Conservation (phyloP, 2,797 vertebrate species). For the Ispidina lecontei region DNA sequence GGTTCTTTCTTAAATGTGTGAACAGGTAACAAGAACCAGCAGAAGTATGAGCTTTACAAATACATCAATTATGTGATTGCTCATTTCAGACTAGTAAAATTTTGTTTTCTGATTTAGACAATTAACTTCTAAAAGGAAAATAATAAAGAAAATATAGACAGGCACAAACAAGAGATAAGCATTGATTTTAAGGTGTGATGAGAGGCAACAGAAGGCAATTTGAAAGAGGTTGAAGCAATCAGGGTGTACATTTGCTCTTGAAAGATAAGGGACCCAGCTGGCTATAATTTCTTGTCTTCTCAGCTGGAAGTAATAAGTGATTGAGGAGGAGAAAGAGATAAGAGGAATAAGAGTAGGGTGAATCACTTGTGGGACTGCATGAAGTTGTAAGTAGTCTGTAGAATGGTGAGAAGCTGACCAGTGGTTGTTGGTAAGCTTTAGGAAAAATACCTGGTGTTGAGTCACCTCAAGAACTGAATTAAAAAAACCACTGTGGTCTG, state of each 20-base stretch:
- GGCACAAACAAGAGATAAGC: not conserved
- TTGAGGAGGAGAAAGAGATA: not conserved
- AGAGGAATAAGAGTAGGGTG: fast-evolving
- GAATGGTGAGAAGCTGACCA: not conserved
- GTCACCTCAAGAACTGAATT: not conserved
- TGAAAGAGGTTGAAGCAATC: not conserved
- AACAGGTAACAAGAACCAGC: not conserved
- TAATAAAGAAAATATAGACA: not conserved
- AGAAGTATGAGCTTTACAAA: not conserved
- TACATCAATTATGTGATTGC: not conserved
- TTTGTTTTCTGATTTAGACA: not conserved
- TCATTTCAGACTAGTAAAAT: not conserved
- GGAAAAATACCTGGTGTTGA: not conserved
- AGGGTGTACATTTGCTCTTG: not conserved
- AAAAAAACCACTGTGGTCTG: not conserved
- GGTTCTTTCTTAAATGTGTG: not conserved
- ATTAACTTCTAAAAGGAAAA: not conserved
- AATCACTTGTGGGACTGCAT: fast-evolving
- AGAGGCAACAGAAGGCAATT: not conserved
- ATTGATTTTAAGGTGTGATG: not conserved
- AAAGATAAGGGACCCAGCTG: not conserved
- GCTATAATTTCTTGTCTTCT: not conserved
- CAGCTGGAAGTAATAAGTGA: not conserved
- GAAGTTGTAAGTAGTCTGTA: not conserved
- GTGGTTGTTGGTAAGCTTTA: not conserved